Base-by-base conservation (phyloP, 2,797 vertebrate genomes). In the Syngnathus rostellatus region DNA sequence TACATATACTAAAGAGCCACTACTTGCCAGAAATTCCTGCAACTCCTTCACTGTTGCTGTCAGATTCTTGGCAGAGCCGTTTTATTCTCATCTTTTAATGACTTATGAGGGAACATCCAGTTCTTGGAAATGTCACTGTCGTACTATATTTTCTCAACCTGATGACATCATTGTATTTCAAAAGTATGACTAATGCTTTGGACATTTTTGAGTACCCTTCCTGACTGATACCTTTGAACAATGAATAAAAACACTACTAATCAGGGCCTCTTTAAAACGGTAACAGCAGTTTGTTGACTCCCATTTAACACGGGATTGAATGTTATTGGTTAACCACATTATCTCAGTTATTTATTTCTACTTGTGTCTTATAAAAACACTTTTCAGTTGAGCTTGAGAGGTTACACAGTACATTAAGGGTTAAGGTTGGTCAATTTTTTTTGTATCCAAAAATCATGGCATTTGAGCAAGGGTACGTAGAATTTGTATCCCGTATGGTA, bases 401-500 rank as follows among this genome's bases (percentile, higher is more conserved):
- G 53, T 55, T 55, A 31, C 14, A 55, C 9, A 6, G 23, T 57
- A 16, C 6, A 38, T 31, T 38, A 7, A 55, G 31, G 23, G 25
- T 37, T 37, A 1, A 31, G 6, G 14, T 37, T 57, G 25, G 2
- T 21, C 19, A 9, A 6, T 9, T 37, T 57, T 31, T 16, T 57
- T 37, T 17, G 12, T 57, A 8, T 37, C 25, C 37, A 14, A 8
- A 37, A 57, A 57, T 17, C 31, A 6, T 37, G 55, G 25, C 31
- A 57, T 31, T 57, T 57, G 25, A 57, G 37, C 25, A 12, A 23
- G 23, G n/a, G 10, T 54, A 6, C 25, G 53, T 38, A 17, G 31
- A 57, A 12, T 57, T 57, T 57, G 6, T 57, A 38, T 23, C 21
- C 60, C 23, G 10, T 6, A 59, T 31, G 25, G 14, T 72, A 67